A percentile compares a stretch with the other conserved stretches of the same genome.
Conservation (phyloP, 23 tunicate species). For the Halocynthia roretzi region DNA sequence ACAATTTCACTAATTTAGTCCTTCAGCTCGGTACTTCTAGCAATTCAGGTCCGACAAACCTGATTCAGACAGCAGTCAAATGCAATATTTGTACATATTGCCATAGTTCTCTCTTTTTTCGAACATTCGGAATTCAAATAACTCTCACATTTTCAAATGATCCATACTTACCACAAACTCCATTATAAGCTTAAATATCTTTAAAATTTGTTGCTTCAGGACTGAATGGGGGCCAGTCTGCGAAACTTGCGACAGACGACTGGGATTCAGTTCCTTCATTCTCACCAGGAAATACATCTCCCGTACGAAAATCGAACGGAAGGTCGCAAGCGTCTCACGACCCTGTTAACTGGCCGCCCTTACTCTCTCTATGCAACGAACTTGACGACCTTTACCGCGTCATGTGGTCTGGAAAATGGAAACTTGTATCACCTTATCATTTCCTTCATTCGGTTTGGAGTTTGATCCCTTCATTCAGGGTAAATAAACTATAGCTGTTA, state of each 20-base stretch:
- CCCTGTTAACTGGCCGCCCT: constrained; percentile 8
- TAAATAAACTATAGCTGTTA: constrained; percentile 9
- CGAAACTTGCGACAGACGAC: not conserved
- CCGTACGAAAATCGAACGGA: not conserved
- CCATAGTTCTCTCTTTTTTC: too few relatives aligned
- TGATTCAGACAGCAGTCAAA: too few relatives aligned
- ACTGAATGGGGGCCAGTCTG: constrained; percentile 49
- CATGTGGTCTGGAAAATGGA: constrained; percentile 98
- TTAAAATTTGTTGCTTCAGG: constrained; percentile 15
- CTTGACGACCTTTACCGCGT: constrained; percentile 78
- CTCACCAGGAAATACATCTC: not conserved
- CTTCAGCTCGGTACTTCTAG: too few relatives aligned
- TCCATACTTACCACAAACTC: too few relatives aligned
- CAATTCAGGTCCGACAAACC: too few relatives aligned
- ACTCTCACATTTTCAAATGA: too few relatives aligned
- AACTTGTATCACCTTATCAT: constrained; percentile 86
- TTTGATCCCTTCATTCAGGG: constrained; percentile 85
- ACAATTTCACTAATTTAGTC: too few relatives aligned
- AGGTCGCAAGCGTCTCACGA: not conserved
- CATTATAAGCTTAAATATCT: too few relatives aligned
- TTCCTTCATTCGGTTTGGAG: constrained; percentile 90
- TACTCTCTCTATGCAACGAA: constrained; percentile 75
- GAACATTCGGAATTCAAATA: too few relatives aligned
- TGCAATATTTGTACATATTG: too few relatives aligned
- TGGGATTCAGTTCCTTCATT: not conserved